Evolutionary conservation across 1,140 invertebrate species (phyloP), one percentile per base, ranked within the genome.

Genomic region (Trachymyrmex cornetzi): DNA sequence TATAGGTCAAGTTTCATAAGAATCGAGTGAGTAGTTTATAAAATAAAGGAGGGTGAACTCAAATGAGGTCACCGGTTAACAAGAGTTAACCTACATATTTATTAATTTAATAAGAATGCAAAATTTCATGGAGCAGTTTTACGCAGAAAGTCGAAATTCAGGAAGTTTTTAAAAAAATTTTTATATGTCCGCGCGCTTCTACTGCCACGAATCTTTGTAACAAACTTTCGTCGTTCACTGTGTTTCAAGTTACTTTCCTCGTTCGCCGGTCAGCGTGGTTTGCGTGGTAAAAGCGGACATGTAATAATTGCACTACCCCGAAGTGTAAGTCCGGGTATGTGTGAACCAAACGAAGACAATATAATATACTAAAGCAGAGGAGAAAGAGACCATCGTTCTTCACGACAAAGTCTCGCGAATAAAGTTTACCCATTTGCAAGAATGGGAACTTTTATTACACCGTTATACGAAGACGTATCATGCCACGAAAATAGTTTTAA

Each of bases 361-460:
- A 50, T 44, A 34, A 50, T 44, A 50, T 44, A 30, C 9, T 3
- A 38, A 66, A 69, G 61, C 19, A 48, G 30, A 34, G 53, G 1
- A 59, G 74, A 57, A 75, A 88, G 27, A n/a, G 5, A 6, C 55
- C 50, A 38, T 27, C 71, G 71, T 50, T 55, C n/a, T 59, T 61
- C 34, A 4, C 24, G 38, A 38, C 38, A 19, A 27, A 55, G 61
- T 88, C 63, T 50, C 50, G 44, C 14, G 74, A 34, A 75, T 64
- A 89, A 91, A 91, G 87, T 91, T 91, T 85, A 50, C 63, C 80
- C 90, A 81, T 90, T 91, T 87, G 84, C 61, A 64, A 77, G 80
- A 77, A 77, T 44, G 34, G 80, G 38, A 90, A 91, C 77, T 90
- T 91, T 90, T 90, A 90, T 90, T 75, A 71, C 86, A 53, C 77